phyloP scores from a whole-genome alignment of 2,113 vertebrate species.

The Delphinus delphis region DNA sequence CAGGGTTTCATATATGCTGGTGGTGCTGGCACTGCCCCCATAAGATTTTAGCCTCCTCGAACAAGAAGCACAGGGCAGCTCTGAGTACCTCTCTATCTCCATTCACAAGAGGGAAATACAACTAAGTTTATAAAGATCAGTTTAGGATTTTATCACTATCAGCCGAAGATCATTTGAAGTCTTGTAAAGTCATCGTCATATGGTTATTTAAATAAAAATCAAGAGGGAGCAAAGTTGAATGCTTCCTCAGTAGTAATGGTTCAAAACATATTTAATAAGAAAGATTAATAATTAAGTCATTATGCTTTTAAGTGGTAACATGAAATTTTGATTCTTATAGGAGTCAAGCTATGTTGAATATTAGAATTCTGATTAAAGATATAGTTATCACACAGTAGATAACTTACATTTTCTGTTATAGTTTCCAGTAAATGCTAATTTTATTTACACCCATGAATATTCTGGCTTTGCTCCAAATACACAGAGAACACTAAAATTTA shows the following conservation, averaged over 20 bases:
- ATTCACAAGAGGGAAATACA: slow-evolving; percentile 36
- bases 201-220: slow-evolving; percentile 45
- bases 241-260: background rate
- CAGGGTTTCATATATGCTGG: slow-evolving; percentile 5
- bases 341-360: background rate
- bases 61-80: background rate
- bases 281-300: background rate
- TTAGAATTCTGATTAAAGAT: background rate
- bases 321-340: background rate
- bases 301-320: background rate
- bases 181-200: background rate
- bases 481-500: background rate
- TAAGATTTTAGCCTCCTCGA: background rate
- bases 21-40: background rate
- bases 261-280: slow-evolving; percentile 19
- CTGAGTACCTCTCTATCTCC: slow-evolving; percentile 7
- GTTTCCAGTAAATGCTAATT: background rate
- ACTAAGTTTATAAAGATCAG: slow-evolving; percentile 25
- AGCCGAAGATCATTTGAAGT: slow-evolving; percentile 33
- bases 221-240: background rate
- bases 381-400: background rate
- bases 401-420: background rate
- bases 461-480: background rate
- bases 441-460: background rate
- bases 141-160: slow-evolving; percentile 47